Evolutionary conservation across 2,797 vertebrate species (phyloP).

Genomic region (Coendou prehensilis): DNA sequence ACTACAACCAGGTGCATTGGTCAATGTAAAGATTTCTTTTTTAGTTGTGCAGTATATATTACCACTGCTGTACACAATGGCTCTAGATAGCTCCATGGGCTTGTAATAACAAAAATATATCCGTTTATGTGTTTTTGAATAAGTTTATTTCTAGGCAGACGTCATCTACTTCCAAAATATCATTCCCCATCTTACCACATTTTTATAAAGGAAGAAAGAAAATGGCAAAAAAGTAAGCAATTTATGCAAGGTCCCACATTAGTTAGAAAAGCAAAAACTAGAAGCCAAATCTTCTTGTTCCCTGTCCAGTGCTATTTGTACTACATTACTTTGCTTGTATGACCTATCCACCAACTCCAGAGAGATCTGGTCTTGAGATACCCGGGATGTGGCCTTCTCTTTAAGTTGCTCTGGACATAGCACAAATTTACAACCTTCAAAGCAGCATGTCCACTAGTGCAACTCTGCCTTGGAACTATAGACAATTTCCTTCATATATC

Average conservation of each 20-base stretch:
- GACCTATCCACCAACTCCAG: background rate
- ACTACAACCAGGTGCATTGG: background rate
- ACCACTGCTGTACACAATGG: background rate
- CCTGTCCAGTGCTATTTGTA: background rate
- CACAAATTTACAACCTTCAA: conserved; percentile 16
- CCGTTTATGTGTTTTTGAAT: background rate
- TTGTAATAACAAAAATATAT: conserved; percentile 12
- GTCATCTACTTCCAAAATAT: background rate
- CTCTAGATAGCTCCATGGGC: background rate
- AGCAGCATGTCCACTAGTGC: background rate
- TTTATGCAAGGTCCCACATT: background rate
- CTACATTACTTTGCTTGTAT: background rate
- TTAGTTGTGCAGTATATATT: background rate
- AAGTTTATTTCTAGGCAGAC: background rate
- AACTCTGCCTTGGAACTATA: background rate
- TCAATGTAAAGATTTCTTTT: background rate
- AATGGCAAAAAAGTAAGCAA: background rate
- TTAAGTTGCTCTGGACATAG: background rate
- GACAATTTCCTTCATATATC: background rate
- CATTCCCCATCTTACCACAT: background rate
- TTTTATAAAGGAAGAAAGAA: conserved; percentile 22
- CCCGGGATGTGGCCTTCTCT: background rate
- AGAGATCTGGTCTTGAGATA: background rate
- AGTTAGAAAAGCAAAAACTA: background rate
- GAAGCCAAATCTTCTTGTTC: background rate